Conservation (phyloP, 2,113 vertebrate genomes). For the Mobula birostris region DNA sequence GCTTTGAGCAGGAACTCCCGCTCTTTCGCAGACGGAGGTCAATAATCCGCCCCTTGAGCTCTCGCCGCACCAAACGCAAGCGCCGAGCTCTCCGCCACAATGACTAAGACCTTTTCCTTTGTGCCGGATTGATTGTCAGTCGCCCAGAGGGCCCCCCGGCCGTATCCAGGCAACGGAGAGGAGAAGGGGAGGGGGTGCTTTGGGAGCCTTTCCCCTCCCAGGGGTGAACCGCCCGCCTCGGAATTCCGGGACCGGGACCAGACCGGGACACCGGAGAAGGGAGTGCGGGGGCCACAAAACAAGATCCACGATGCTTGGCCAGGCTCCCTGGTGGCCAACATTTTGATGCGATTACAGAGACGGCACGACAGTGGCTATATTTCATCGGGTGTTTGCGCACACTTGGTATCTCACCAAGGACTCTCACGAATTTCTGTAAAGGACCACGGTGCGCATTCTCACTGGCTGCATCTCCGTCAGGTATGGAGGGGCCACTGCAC, state of each 20-base stretch:
- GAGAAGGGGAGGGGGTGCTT: neutral
- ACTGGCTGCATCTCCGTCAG: too few species aligned
- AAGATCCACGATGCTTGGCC: neutral
- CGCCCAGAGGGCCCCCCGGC: neutral
- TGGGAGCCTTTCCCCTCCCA: neutral
- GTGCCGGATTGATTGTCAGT: neutral
- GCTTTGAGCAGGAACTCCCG: neutral
- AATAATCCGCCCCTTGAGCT: neutral
- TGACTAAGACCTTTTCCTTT: conserved; percentile 7
- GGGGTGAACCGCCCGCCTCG: neutral
- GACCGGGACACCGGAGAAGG: too few species aligned
- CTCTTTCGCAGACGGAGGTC: neutral
- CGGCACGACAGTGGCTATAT: too few species aligned
- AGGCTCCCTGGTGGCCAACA: neutral
- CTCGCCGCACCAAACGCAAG: neutral
- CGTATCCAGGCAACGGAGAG: neutral
- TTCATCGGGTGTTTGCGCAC: too few species aligned
- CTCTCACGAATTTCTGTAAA: too few species aligned
- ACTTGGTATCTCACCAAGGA: too few species aligned
- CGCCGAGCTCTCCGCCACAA: neutral
- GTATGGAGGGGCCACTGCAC: too few species aligned
- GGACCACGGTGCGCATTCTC: too few species aligned
- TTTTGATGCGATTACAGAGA: too few species aligned
- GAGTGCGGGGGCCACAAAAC: neutral
- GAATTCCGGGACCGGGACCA: neutral